Evolutionary conservation across 2,113 vertebrate species (phyloP).

Genomic region (Pelodiscus sinensis): DNA sequence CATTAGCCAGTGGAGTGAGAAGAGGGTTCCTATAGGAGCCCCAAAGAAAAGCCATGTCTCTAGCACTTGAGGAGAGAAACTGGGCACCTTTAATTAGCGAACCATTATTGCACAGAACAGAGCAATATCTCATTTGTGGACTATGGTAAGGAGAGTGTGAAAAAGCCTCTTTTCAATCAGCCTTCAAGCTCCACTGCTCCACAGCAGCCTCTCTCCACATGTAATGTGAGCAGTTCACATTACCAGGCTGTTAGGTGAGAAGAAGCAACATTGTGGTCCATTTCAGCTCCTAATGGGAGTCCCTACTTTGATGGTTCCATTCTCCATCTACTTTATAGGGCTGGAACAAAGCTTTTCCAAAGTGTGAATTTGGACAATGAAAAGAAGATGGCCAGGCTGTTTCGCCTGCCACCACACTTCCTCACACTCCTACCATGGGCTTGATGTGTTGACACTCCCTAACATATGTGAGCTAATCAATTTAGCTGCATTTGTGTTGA

Average conservation of each 20-base stretch:
- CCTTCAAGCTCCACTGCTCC: not conserved
- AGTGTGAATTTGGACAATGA: not conserved
- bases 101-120: not conserved
- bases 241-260: not conserved
- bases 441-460: not conserved
- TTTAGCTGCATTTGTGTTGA: not conserved
- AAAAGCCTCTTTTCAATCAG: not conserved
- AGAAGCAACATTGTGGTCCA: not conserved
- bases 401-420: not conserved
- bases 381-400: not conserved
- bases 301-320: not conserved
- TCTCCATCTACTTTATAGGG: not conserved
- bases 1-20: not conserved
- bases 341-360: not conserved
- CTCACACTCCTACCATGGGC: fast-evolving
- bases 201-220: fast-evolving
- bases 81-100: fast-evolving
- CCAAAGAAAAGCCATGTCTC: fast-evolving
- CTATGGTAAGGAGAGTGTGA: not conserved
- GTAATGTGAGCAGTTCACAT: fast-evolving
- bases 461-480: not conserved
- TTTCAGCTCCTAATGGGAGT: not conserved
- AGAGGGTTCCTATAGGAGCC: not conserved
- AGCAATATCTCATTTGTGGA: not conserved
- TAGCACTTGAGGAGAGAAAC: not conserved